phyloP scores from a whole-genome alignment of 2,888 invertebrate species.

The Alloscopus bannaensis region DNA sequence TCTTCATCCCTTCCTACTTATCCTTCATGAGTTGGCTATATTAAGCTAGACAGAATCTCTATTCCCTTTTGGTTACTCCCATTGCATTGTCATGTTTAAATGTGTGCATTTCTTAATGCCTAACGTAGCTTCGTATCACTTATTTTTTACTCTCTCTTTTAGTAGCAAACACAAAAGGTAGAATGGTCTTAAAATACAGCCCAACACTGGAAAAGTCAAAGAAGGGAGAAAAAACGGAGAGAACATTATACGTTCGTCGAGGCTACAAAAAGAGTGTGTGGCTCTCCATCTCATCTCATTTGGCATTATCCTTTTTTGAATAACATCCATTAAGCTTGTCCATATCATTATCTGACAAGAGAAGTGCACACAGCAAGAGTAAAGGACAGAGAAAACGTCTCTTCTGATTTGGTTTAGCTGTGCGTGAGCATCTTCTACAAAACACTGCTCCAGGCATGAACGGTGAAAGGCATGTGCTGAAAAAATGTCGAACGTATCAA shows the following conservation, averaged over 20 bases:
- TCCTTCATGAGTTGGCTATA: too few species aligned
- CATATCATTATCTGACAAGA: slow-evolving; percentile 40
- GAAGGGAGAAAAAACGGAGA: background rate
- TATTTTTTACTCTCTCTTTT: too few species aligned
- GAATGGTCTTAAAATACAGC: slow-evolving; percentile 41
- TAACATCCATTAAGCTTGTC: slow-evolving; percentile 60
- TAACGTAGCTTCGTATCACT: too few species aligned
- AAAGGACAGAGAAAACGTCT: slow-evolving; percentile 32
- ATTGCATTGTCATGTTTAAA: too few species aligned
- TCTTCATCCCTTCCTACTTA: too few species aligned
- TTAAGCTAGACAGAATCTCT: too few species aligned
- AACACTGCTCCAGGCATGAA: slow-evolving; percentile 27
- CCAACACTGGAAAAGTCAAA: too few species aligned
- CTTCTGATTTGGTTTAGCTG: slow-evolving; percentile 1
- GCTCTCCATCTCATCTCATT: slow-evolving; percentile 39
- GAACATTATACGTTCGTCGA: background rate
- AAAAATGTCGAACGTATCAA: slow-evolving; percentile 33
- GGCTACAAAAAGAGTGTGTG: slow-evolving; percentile 33
- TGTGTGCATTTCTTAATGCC: too few species aligned
- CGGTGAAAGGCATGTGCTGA: slow-evolving; percentile 1
- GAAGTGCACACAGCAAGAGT: slow-evolving; percentile 21
- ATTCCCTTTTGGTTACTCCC: too few species aligned
- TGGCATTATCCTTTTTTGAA: slow-evolving; percentile 51
- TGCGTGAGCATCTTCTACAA: background rate
- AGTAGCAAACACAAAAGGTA: too few species aligned